phyloP scores from a whole-genome alignment of 2,888 invertebrate genomes.

The Oscheius sp. region DNA sequence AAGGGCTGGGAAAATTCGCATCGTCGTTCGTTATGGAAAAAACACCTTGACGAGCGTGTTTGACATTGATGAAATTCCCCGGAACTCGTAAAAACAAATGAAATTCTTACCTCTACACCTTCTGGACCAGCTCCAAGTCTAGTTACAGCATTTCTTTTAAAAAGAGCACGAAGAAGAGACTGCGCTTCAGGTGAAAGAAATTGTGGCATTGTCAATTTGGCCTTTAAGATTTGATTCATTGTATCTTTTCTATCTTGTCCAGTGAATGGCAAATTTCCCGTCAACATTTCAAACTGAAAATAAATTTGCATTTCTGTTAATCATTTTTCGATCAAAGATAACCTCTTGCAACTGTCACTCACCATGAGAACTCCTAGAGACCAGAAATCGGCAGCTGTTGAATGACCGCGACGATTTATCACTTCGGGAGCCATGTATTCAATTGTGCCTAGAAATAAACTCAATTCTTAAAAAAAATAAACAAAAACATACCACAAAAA shows the following conservation, averaged over 20 bases:
- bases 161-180: slow-evolving; percentile 89
- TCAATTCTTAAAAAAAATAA: background rate
- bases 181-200: slow-evolving; percentile 96
- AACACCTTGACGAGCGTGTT: too few relatives aligned
- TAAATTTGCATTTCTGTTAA: background rate
- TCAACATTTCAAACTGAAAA: slow-evolving; percentile 96
- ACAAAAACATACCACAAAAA: slow-evolving; percentile 75
- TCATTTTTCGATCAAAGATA: background rate
- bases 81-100: background rate
- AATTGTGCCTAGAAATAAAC: slow-evolving; percentile 83
- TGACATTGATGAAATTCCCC: background rate
- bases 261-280: slow-evolving; percentile 96
- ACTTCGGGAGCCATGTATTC: slow-evolving; percentile 98
- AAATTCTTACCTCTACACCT: slow-evolving; percentile 42
- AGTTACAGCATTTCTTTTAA: slow-evolving; percentile 95
- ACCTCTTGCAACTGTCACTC: background rate
- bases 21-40: background rate
- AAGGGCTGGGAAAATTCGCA: background rate
- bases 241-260: slow-evolving; percentile 92
- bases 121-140: slow-evolving; percentile 77
- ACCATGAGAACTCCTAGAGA: slow-evolving; percentile 97
- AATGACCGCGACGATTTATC: slow-evolving; percentile 95
- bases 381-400: slow-evolving; percentile 99
- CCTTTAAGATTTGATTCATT: slow-evolving; percentile 97
- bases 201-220: slow-evolving; percentile 97